Evolutionary conservation across 2,888 invertebrate genomes (phyloP), one percentile per base, ranked within the genome.

Genomic region (Himalopsyche tibetana): DNA sequence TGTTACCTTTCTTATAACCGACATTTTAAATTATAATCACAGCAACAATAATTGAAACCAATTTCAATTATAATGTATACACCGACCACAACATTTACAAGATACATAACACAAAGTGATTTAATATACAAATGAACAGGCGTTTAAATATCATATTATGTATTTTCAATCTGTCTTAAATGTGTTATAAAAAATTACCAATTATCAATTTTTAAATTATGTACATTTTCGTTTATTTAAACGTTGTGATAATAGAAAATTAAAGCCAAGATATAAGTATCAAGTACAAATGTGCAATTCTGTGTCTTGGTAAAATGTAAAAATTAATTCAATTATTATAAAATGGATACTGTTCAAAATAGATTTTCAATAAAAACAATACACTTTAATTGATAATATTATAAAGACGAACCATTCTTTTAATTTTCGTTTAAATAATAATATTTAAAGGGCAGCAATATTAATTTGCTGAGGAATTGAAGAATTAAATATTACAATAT

Each of bases 71-170:
- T 84, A 84, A 79, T 74, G 74, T 74, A 74, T 83, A 84, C 86
- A 86, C 83, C 82, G 69, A 86, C 83, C 86, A 86, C 86, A 86
- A 86, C 86, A 86, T 86, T 86, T 82, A 86, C 81, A 84, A 81
- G 51, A 74, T 74, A 74, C 74, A 74, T 74, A 74, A 74, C 74
- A 84, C 36, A 74, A 74, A 74, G 74, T 74, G 28, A 36, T 74
- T 36, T 89, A 89, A 88, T 89, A 86, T 89, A 89, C 87, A 89
- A 90, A 90, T 90, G 89, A 90, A 90, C 90, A 90, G 36, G 74
- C 38, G 19, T 36, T 74, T 74, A 36, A 38, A 88, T 89, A 90
- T 89, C 89, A 87, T 55, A 89, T 89, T 86, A 89, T 74, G 36
- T 63, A 74, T 38, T 42, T 79, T 69, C 79, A 88, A 88, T 56